Base-by-base conservation (phyloP, 2,888 invertebrate species). In the Tipula lateralis region DNA sequence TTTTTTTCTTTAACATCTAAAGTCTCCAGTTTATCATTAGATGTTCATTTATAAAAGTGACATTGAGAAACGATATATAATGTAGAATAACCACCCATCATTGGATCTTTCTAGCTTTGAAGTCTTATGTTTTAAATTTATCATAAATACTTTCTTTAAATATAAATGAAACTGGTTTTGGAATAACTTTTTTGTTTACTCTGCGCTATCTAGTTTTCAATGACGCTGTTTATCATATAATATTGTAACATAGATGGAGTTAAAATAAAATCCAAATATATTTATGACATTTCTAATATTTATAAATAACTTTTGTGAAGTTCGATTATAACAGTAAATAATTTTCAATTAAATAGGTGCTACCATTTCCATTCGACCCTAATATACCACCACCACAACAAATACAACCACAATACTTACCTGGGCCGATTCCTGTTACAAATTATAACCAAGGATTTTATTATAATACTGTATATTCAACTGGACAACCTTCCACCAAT, bases 381-480 rank as follows among this genome's bases (percentile, higher is more conserved):
- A 83, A 83, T 83, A 83, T 83, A 34, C 83, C 83, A 32, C 83
- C 83, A 36, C 83, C 83, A 83, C 83, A n/a, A n/a, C 82, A 66
- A 66, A 24, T 66, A 1, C 66, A 19, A 66, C 66, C 66, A 24
- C 66, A 66, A 9, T 66, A 66, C 24, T 66, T 66, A 9, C 9
- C 66, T 24, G 66, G 24, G 2, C 66, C 12, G 66, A 4, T 66
- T 66, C 66, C 66, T 24, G 66, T 3, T 7, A 1, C 66, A 24
- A 66, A 24, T 24, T 66, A 24, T 66, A 66, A 66, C 24, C 66
- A 66, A 24, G 66, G 66, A 24, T 24, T 66, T 66, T 66, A 24
- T 9, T 66, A 66, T 12, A 66, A 66, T 24, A 7, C 66, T n/a
- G n/a, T 44, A 13, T 66, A 24, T 66, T 24, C 66, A 24, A 24